Evolutionary conservation across 2,888 invertebrate genomes (phyloP).

Genomic region (Malacosoma neustria): DNA sequence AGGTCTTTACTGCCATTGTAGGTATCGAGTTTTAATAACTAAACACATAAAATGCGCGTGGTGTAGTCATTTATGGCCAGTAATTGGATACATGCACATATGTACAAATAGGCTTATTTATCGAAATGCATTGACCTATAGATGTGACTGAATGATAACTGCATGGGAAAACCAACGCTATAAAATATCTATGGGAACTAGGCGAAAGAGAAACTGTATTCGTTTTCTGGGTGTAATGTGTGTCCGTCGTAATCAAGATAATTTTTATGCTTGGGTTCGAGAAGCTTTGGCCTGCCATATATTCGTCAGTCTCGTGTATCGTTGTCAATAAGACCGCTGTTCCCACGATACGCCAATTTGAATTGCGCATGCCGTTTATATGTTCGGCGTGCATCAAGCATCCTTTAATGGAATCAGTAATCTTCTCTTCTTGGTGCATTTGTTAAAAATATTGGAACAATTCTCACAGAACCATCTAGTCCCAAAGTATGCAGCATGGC

Average conservation of each 20-base stretch:
- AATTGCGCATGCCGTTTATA: constrained; percentile 26
- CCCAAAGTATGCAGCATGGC: too few species aligned
- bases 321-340: constrained; percentile 29
- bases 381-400: too few species aligned
- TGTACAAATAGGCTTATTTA: constrained; percentile 32
- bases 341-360: constrained; percentile 35
- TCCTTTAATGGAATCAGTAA: too few species aligned
- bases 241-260: constrained; percentile 24
- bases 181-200: constrained; percentile 40
- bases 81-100: constrained; percentile 5
- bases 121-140: constrained; percentile 47
- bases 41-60: not conserved
- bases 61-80: not conserved
- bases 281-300: constrained; percentile 24
- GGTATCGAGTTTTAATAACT: too few species aligned
- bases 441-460: too few species aligned
- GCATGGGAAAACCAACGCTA: constrained; percentile 45
- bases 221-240: constrained; percentile 18
- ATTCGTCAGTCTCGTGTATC: constrained; percentile 33
- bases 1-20: too few species aligned
- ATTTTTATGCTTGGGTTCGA: constrained; percentile 12
- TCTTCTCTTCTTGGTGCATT: too few species aligned
- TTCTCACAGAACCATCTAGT: too few species aligned
- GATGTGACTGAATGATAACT: constrained; percentile 39
- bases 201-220: constrained; percentile 28